phyloP scores from a whole-genome alignment of 2,113 vertebrate species.

The Petroica traversi region DNA sequence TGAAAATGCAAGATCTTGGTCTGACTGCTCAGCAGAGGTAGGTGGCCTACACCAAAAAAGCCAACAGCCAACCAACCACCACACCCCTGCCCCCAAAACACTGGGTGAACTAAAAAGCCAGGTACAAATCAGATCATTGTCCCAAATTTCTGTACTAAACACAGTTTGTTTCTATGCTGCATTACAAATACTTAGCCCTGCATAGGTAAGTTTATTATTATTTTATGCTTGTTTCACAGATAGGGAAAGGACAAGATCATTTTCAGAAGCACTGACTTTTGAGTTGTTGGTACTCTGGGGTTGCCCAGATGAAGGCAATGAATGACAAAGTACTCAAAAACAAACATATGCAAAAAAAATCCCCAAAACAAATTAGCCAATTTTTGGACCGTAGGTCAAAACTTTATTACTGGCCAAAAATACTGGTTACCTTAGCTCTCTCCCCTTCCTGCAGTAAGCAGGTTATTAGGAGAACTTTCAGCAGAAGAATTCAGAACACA shows the following conservation, averaged over 20 bases:
- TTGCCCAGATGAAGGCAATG: background rate
- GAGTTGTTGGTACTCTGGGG: background rate
- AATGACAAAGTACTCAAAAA: background rate
- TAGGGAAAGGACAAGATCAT: background rate
- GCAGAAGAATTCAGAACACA: background rate
- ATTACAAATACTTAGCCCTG: background rate
- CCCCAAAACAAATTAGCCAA: background rate
- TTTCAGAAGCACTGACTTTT: background rate
- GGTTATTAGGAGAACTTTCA: background rate
- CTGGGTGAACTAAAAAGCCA: background rate
- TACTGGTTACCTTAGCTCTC: background rate
- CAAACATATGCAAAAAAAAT: background rate
- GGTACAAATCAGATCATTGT: background rate
- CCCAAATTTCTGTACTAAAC: background rate
- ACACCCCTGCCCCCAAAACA: background rate
- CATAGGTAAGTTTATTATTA: background rate
- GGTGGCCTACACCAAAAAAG: background rate
- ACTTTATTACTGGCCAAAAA: background rate
- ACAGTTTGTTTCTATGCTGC: background rate
- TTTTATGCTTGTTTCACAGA: background rate
- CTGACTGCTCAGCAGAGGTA: background rate
- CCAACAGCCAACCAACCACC: background rate
- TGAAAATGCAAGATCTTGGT: background rate
- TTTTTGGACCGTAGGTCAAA: background rate
- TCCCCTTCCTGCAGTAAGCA: background rate